Evolutionary conservation across 2,113 vertebrate genomes (phyloP), one percentile per base, ranked within the genome.

Genomic region (Onychostruthus taczanowskii): DNA sequence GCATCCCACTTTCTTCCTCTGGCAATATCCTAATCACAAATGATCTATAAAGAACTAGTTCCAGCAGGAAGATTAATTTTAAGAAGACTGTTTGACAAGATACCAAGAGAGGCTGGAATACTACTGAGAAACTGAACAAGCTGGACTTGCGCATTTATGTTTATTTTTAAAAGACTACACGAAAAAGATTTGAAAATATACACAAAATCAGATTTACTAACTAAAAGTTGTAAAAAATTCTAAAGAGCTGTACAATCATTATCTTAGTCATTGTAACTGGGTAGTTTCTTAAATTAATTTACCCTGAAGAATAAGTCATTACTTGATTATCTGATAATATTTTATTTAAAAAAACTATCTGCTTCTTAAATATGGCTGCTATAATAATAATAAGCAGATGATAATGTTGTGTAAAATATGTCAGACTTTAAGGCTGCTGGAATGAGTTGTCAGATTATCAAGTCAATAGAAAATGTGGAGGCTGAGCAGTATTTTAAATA

Each of bases 1-100:
- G 98, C 99, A 80, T 99, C 99, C 86, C 99, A 99, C 95, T 99
- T 99, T 97, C 99, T 99, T 97, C 99, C 99, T 46, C 98, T 99
- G 97, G 98, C 98, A 95, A 97, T 98, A 97, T 98, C 98, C 79
- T 98, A 98, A 97, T 96, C 68, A 66, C 39, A 84, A 46, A 84
- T 55, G 77, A 89, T 68, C 86, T 93, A 95, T 94, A 96, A 96
- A 97, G 96, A 97, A 98, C 96, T 97, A 96, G 97, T 98, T 98
- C 98, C 97, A 98, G 98, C 98, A 98, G 97, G 97, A 98, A 97
- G 97, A 97, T 96, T 95, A 94, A 96, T 97, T 98, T 96, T 96
- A 98, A 97, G 97, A 97, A 87, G 96, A 98, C 90, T 97, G 75
- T 97, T 96, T 94, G 95, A 83, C 87, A 90, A 94, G 93, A 75